These are phyloP conservation scores for Aratinga solstitialis DNA, from an alignment of 2,797 vertebrate species.

Conservation along the genomic window DNA sequence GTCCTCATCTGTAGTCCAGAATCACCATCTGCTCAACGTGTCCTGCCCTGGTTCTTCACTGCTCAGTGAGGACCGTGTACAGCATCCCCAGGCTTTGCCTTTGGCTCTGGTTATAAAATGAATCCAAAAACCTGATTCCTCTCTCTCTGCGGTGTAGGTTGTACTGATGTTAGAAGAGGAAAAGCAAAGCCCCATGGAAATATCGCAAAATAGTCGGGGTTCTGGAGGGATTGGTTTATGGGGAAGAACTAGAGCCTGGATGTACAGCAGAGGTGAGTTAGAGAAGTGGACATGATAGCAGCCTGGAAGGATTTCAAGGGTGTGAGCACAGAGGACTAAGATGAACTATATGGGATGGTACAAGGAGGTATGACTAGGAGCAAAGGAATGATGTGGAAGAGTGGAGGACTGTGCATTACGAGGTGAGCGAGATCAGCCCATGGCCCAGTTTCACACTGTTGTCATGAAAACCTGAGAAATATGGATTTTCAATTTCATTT, in stretches of 20 bases:
- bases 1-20: slow-evolving; percentile 25
- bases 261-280: background rate
- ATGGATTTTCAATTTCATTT: background rate
- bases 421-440: background rate
- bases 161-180: background rate
- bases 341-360: background rate
- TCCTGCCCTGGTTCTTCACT: background rate
- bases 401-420: background rate
- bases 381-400: background rate
- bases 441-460: background rate
- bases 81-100: background rate
- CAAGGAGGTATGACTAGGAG: background rate
- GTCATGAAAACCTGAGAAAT: background rate
- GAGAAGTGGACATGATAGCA: background rate
- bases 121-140: background rate
- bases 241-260: background rate
- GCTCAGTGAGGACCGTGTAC: background rate
- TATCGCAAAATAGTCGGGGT: background rate
- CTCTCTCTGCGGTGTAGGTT: background rate
- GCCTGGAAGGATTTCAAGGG: background rate
- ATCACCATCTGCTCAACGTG: slow-evolving; percentile 24
- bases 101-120: background rate
- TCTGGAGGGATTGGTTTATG: background rate
- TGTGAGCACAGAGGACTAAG: background rate
- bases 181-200: background rate